Percentiles rank a stretch among this genome's conserved stretches.
Evolutionary conservation across 2,888 invertebrate species (phyloP).

Genomic region (Orchestes rusci): DNA sequence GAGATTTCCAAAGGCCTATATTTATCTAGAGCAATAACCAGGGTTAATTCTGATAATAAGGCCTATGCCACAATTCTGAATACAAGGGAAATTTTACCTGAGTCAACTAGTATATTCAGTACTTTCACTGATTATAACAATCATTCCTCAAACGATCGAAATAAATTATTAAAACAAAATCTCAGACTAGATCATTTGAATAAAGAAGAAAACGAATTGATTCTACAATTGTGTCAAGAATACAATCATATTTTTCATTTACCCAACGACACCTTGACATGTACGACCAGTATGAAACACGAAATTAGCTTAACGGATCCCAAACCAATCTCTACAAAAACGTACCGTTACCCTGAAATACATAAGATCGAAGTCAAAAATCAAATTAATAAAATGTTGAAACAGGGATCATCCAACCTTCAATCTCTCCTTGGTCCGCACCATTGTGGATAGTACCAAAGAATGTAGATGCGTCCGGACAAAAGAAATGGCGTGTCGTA

Average conservation of each 20-base stretch:
- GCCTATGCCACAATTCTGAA: neutral
- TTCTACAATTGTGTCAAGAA: slow-evolving; percentile 23
- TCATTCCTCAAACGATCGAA: too few species aligned
- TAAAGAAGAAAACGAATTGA: slow-evolving; percentile 27
- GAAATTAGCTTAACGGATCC: slow-evolving; percentile 27
- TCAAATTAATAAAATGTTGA: slow-evolving; percentile 29
- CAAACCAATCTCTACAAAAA: slow-evolving; percentile 29
- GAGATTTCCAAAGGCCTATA: too few species aligned
- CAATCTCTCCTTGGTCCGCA: slow-evolving; percentile 28
- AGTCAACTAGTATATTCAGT: too few species aligned
- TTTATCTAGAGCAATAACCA: neutral
- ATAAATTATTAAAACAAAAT: slow-evolving; percentile 1
- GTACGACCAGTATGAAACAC: slow-evolving; percentile 24
- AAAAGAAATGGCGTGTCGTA: slow-evolving; percentile 23
- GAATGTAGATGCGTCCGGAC: slow-evolving; percentile 29
- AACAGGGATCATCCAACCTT: slow-evolving; percentile 30
- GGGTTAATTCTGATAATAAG: neutral
- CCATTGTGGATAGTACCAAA: slow-evolving; percentile 34
- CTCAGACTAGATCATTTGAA: slow-evolving; percentile 27
- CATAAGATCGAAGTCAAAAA: slow-evolving; percentile 32
- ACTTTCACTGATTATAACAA: too few species aligned
- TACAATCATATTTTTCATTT: too few species aligned
- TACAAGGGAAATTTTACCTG: neutral
- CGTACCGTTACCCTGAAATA: slow-evolving; percentile 31
- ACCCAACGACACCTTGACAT: too few species aligned